Conservation (phyloP, 2,113 vertebrate species). For the Puma concolor region DNA sequence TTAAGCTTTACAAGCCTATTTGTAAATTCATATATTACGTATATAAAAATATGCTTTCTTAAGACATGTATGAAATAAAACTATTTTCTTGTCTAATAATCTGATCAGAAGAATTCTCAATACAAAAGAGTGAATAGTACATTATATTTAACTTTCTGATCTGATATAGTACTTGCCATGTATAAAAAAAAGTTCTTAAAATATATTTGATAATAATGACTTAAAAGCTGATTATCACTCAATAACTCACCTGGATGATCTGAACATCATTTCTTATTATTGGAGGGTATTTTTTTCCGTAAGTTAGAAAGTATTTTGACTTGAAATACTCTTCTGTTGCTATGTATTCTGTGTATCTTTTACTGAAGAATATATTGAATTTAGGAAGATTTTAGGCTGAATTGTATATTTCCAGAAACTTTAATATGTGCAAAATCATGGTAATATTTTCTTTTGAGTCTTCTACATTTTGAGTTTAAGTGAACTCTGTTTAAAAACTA, state of each 20-base stretch:
- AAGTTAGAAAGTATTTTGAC: neutral
- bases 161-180: neutral
- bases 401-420: neutral
- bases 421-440: neutral
- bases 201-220: neutral
- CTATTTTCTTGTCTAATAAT: neutral
- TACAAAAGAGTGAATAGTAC: neutral
- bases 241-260: neutral
- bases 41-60: slow-evolving; percentile 3
- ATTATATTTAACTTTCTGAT: slow-evolving; percentile 13
- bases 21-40: neutral
- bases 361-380: slow-evolving; percentile 1
- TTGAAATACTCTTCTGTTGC: neutral
- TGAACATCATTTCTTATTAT: neutral
- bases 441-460: neutral
- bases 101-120: neutral
- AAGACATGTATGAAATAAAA: neutral
- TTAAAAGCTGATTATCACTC: slow-evolving; percentile 7
- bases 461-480: slow-evolving; percentile 4
- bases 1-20: neutral
- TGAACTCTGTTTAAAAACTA: neutral
- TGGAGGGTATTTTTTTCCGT: neutral
- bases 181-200: neutral
- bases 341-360: neutral
- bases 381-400: neutral